Base-by-base conservation (phyloP, 2,797 vertebrate genomes). In the Rhadinocentrus ornatus region DNA sequence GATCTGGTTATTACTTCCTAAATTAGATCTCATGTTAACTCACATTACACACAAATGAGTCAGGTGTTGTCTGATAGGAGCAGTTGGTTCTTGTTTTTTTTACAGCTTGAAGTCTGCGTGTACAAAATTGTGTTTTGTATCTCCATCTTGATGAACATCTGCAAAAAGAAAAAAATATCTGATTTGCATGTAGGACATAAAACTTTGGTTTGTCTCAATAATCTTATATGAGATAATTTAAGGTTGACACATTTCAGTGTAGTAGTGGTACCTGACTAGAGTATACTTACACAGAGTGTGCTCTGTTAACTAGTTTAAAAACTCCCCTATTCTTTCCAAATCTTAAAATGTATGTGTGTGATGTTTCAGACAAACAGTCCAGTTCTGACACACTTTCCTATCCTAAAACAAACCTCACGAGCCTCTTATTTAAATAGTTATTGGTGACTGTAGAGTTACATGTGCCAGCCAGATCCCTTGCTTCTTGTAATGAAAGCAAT, bases 51-150 rank as follows among this genome's bases (percentile, higher is more conserved):
- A 3, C 2, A n/a, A 39, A 58, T 73, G 65, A 71, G 18, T 68
- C 53, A 75, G 16, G 16, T 46, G 59, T 66, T 34, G 48, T 31
- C 24, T 31, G 20, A 18, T 39, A 27, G 22, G 65, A 68, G 54
- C 70, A 71, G 52, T 56, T 58, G 35, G 50, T 54, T 39, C 11
- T 22, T 48, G 31, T 57, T 44, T 69, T 44, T 69, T 54, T 66
- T 29, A 13, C 8, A 53, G 48, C 53, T 55, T 29, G 34, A 32
- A n/a, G 34, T 2, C 3, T 13, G 56, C 27, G 29, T 16, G 41
- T 20, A 10, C 16, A 20, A 62, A 70, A 44, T 50, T 18, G 13
- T 6, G 27, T 48, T 39, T 52, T 41, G 12, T 26, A 6, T 61
- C 32, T 60, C 20, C 22, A 27, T 53, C 22, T 39, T 39, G n/a